Percentiles rank a stretch among this genome's conserved stretches.
Evolutionary conservation across 2,113 vertebrate genomes (phyloP).

Genomic region (Phylloscopus trochiloides): DNA sequence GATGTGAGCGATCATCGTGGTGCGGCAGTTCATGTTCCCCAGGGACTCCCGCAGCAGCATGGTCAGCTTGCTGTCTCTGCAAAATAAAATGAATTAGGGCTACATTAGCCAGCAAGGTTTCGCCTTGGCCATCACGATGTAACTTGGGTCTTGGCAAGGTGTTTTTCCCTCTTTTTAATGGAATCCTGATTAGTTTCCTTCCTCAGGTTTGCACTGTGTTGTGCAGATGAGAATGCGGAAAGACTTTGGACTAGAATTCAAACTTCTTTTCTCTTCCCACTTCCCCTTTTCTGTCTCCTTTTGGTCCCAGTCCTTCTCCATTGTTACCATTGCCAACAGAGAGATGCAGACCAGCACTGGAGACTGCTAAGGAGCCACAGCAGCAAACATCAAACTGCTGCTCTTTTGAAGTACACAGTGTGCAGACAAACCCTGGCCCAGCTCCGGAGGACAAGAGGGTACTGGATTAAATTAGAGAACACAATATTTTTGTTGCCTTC

Average conservation of each 20-base stretch:
- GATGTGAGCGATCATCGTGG: constrained; percentile 99
- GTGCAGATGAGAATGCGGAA: constrained; percentile 27
- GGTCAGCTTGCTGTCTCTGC: constrained; percentile 98
- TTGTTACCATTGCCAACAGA: background rate
- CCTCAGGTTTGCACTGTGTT: background rate
- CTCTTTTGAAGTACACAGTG: background rate
- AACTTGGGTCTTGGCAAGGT: constrained; percentile 21
- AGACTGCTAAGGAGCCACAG: background rate
- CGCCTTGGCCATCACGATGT: constrained; percentile 28
- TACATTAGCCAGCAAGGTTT: constrained; percentile 66
- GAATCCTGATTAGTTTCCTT: constrained; percentile 56
- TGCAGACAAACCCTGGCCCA: background rate
- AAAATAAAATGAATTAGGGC: constrained; percentile 71
- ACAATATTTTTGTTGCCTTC: background rate
- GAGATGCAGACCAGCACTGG: background rate
- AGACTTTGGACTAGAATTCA: background rate
- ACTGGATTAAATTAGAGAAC: background rate
- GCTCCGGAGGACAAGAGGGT: background rate
- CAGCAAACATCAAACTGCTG: background rate
- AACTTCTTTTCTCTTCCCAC: background rate
- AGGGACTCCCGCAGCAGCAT: constrained; percentile 98
- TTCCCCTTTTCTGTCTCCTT: background rate
- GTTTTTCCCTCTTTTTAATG: constrained; percentile 54
- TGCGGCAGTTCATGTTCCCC: constrained; percentile 98
- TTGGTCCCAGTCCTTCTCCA: background rate